Evolutionary conservation across 1,140 invertebrate genomes (phyloP), one percentile per base, ranked within the genome.

Genomic region (Antheraea mylitta): DNA sequence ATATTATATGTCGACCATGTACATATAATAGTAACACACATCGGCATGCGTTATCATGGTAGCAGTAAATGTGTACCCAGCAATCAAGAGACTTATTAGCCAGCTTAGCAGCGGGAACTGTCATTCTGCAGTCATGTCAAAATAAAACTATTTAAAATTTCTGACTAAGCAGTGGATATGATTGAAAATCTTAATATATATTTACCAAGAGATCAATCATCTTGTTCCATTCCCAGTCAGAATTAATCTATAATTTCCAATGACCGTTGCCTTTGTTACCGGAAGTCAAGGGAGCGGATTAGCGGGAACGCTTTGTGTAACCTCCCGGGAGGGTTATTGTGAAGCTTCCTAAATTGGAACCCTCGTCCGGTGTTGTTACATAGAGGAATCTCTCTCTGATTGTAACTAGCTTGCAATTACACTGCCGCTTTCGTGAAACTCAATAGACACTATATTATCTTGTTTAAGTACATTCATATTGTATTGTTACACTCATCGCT

Each of bases 271-370:
- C 45, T 53, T 53, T 53, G 45, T 53, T 53, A 53, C 45, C 45
- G 45, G 45, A 53, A 53, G 45, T 53, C 45, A n/a, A 53, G 45
- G 16, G 45, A 53, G 45, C 45, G 45, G 45, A 53, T 53, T 53
- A 53, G 45, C 45, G 45, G 45, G 45, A 53, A n/a, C 45, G 45
- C 45, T 53, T 53, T 53, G 45, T 53, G 45, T 53, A 53, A 53
- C 45, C 45, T 53, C 45, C 45, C 45, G 45, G 45, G 45, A 53
- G 45, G 16, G 11, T 6, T 13, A 53, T 53, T 53, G 45, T 53
- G 45, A 53, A 13, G 13, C 9, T 13, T 16, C 5, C 45, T 53
- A 53, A 53, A 53, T 53, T 53, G 45, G 45, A 53, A 53, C 45
- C 45, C 11, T 6, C 45, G 16, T 53, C 45, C 45, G 45, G 45